Evolutionary conservation across 2,113 vertebrate species (phyloP), one percentile per base, ranked within the genome.

Genomic region (Microtus montanus): DNA sequence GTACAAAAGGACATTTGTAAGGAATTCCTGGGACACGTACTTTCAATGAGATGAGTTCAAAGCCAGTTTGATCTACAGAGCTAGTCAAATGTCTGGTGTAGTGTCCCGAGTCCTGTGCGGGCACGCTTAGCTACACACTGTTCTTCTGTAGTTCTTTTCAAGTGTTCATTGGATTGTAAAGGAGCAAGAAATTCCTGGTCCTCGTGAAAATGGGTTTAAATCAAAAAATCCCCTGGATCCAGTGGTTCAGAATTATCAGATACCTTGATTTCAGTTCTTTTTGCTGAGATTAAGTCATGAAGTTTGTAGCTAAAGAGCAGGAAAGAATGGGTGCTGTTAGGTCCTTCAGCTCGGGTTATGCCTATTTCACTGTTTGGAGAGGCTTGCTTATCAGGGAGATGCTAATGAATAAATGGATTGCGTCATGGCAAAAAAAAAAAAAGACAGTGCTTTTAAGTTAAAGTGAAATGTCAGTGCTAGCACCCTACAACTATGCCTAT

Each of bases 1-100:
- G 92, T 35, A 97, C 94, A 97, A 92, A 54, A 96, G 89, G 95
- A 35, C 49, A 92, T 49, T 54, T 20, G 26, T 14, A 30, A 5
- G n/a, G 66, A 92, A 75, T 33, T 63, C 49, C 82, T 11, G 19
- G 68, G 24, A 95, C 68, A 95, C 14, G 15, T 41, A 77, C 30
- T 22, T 74, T 63, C 66, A 74, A 47, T 26, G 10, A 52, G 7
- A 17, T 47, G 49, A 49, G 49, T 49, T 49, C 49, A 49, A 49
- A 49, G 49, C 49, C 49, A 49, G 49, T 49, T 49, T 49, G 49
- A 49, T 49, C 49, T 49, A 49, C 49, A 49, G 49, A 49, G 49
- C 49, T 49, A 79, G 38, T 22, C 58, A n/a, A 6, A 8, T n/a
- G 30, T 44, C 14, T 68, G 7, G 17, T 80, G 75, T 90, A 1